Conservation (phyloP, 2,888 invertebrate genomes). For the Sphaeridia pumilis region DNA sequence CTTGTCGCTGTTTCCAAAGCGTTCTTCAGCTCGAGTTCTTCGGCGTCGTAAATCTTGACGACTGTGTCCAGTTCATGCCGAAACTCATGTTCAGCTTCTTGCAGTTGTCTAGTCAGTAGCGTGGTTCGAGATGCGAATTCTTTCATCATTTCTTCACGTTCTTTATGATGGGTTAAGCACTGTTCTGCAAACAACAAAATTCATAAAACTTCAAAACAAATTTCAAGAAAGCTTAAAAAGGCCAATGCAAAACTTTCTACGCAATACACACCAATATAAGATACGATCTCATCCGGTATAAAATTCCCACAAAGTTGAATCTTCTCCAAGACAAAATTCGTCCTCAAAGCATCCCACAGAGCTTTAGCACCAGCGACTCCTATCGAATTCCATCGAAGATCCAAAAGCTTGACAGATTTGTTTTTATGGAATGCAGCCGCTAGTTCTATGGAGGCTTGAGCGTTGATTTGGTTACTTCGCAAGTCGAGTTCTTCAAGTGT, state of each 20-base stretch:
- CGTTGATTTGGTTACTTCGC: slow-evolving; percentile 40
- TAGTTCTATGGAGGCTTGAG: slow-evolving; percentile 38
- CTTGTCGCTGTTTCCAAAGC: slow-evolving; percentile 12
- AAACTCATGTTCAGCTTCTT: slow-evolving; percentile 32
- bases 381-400: slow-evolving; percentile 41
- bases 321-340: slow-evolving; percentile 37
- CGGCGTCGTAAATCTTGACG: slow-evolving; percentile 28
- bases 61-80: slow-evolving; percentile 29
- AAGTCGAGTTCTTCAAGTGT: slow-evolving; percentile 40
- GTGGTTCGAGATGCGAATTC: slow-evolving; percentile 35
- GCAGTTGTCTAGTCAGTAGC: slow-evolving; percentile 32
- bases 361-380: slow-evolving; percentile 40
- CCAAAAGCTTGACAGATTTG: slow-evolving; percentile 38
- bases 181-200: slow-evolving; percentile 16
- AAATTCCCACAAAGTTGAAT: slow-evolving; percentile 40
- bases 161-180: slow-evolving; percentile 21
- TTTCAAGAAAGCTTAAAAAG: background rate
- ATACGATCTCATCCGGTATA: slow-evolving; percentile 39
- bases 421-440: slow-evolving; percentile 38
- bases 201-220: background rate
- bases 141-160: slow-evolving; percentile 29
- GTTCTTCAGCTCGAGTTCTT: slow-evolving; percentile 26
- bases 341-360: slow-evolving; percentile 38
- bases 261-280: slow-evolving; percentile 36
- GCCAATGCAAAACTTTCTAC: background rate